Conservation (phyloP, 1,140 invertebrate genomes). For the Diploscapter pachys region DNA sequence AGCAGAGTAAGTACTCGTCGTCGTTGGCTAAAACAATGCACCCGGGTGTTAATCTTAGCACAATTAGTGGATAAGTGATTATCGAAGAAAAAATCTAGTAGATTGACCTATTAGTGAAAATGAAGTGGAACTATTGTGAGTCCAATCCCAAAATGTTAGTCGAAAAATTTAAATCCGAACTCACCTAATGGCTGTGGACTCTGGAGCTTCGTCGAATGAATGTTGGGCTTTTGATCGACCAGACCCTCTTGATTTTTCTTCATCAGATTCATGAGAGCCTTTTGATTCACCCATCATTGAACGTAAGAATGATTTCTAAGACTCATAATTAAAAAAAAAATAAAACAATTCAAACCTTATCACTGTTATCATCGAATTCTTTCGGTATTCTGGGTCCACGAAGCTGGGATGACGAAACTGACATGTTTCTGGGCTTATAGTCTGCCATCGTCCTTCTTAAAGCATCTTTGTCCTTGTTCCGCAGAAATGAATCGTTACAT, state of each 20-base stretch:
- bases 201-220: constrained; percentile 25
- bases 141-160: constrained; percentile 3
- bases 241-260: constrained; percentile 28
- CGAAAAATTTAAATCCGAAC: background rate
- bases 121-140: background rate
- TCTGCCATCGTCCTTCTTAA: constrained; percentile 16
- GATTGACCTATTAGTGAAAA: background rate
- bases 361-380: constrained; percentile 48
- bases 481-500: constrained; percentile 80
- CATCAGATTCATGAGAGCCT: constrained; percentile 48
- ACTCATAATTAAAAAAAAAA: background rate
- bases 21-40: constrained; percentile 43
- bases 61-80: too few species aligned
- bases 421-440: constrained; percentile 21
- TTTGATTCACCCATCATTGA: constrained; percentile 31
- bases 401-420: constrained; percentile 24
- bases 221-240: constrained; percentile 18
- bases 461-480: constrained; percentile 63
- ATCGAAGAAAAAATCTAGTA: constrained; percentile 6
- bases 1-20: constrained; percentile 53
- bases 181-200: constrained; percentile 24
- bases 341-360: background rate
- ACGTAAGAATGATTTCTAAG: constrained; percentile 26
- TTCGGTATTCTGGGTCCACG: constrained; percentile 45
- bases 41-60: too few species aligned